These are phyloP conservation scores for Microctonus aethiopoides DNA, from an alignment of 2,888 invertebrate genomes.

Conservation along the genomic window DNA sequence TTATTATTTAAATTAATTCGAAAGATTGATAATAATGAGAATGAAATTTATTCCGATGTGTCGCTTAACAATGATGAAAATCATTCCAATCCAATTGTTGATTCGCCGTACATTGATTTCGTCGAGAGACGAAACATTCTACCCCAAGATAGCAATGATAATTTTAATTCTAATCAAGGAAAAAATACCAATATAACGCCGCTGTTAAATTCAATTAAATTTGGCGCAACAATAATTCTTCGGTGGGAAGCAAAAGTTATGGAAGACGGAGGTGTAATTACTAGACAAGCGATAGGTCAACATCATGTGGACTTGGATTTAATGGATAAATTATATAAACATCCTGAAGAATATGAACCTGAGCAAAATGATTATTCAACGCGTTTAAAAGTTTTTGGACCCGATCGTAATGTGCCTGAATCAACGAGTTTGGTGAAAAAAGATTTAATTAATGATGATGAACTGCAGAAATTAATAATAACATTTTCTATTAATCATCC, in stretches of 20 bases:
- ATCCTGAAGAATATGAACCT: constrained; percentile 62
- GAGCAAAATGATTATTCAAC: constrained; percentile 58
- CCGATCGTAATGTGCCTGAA: constrained; percentile 66
- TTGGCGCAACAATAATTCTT: constrained; percentile 62
- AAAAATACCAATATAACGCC: background rate
- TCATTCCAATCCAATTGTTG: constrained; percentile 50
- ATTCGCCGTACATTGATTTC: constrained; percentile 67
- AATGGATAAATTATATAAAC: constrained; percentile 71
- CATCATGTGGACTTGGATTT: constrained; percentile 75
- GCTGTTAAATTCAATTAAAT: constrained; percentile 48
- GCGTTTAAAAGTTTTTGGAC: constrained; percentile 62
- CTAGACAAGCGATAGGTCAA: constrained; percentile 75
- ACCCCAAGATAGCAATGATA: constrained; percentile 47
- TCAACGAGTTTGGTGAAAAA: constrained; percentile 34
- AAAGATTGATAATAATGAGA: constrained; percentile 40
- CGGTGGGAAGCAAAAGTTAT: constrained; percentile 71
- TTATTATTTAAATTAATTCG: constrained; percentile 69
- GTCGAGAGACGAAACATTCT: constrained; percentile 65
- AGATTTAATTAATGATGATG: constrained; percentile 43
- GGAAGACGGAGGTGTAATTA: constrained; percentile 69
- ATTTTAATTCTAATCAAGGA: constrained; percentile 28
- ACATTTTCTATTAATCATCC: constrained; percentile 55
- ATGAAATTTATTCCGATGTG: constrained; percentile 62
- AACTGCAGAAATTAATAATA: constrained; percentile 55
- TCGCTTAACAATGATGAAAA: constrained; percentile 52